Evolutionary conservation across 2,113 vertebrate species (phyloP).

Genomic region (Actenoides hombroni): DNA sequence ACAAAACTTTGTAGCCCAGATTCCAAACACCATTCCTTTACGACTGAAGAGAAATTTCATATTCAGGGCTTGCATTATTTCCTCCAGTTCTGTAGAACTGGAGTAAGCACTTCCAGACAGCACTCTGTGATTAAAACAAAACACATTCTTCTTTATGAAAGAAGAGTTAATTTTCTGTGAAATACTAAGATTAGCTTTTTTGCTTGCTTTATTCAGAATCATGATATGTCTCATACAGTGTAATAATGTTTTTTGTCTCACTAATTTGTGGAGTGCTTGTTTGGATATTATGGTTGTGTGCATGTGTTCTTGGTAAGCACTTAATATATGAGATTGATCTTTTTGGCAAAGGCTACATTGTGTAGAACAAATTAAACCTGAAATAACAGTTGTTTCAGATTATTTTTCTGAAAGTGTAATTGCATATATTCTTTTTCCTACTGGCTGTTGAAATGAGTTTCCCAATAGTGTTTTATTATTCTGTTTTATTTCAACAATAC

Average conservation of each 20-base stretch:
- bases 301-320: slow-evolving; percentile 54
- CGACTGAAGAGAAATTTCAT: not conserved
- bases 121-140: slow-evolving; percentile 59
- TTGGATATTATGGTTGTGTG: slow-evolving; percentile 21
- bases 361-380: slow-evolving; percentile 58
- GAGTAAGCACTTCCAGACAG: slow-evolving; percentile 34
- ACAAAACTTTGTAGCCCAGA: not conserved
- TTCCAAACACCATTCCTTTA: not conserved
- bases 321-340: slow-evolving; percentile 64
- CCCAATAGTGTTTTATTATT: slow-evolving; percentile 64
- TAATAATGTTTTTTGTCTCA: slow-evolving; percentile 47
- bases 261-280: slow-evolving; percentile 60
- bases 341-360: slow-evolving; percentile 44
- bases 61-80: not conserved
- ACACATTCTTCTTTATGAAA: slow-evolving; percentile 50
- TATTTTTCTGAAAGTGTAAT: slow-evolving; percentile 67
- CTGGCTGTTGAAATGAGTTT: slow-evolving; percentile 63
- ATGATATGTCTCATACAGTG: not conserved
- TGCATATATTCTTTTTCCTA: slow-evolving; percentile 46
- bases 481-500: slow-evolving; percentile 59
- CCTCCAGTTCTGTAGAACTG: not conserved
- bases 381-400: slow-evolving; percentile 61
- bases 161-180: slow-evolving; percentile 65
- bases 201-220: slow-evolving; percentile 28
- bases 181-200: slow-evolving; percentile 57